Evolutionary conservation across 2,888 invertebrate genomes (phyloP), one percentile per base, ranked within the genome.

Genomic region (Eulithis prunata): DNA sequence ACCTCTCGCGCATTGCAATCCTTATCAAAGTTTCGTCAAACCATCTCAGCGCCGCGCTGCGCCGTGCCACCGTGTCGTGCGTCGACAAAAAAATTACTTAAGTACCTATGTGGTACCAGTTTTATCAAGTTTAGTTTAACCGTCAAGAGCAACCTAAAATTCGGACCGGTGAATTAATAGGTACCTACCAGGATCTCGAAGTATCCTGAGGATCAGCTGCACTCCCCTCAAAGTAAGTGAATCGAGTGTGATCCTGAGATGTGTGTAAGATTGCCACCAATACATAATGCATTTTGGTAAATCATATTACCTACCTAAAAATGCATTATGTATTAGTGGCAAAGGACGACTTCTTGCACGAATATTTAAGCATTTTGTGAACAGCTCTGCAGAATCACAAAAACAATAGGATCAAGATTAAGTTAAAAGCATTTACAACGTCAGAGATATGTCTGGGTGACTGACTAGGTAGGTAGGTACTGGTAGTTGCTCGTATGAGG

Each of bases 181-280:
- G 21, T 21, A 21, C 21, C 21, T 21, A n/a, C 21, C 45, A 59
- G 58, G 51, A 46, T 59, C 56, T 38, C 32, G 10, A 11, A 49
- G 12, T 45, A 51, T 57, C 38, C 57, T 60, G 55, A 79, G 75
- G 75, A 77, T 72, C 71, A 71, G 75, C 70, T 78, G 80, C 80
- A 82, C 83, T 85, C 83, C 79, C 83, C 84, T 87, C 91, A 91
- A 91, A 90, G 91, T 90, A 88, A 58, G 70, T 73, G 71, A 79
- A 80, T 76, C 61, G 75, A 78, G 77, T 80, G 76, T 76, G 77
- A 78, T 75, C 65, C 21, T 21, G 21, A 21, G 21, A 21, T 21
- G 21, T 21, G 21, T 21, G 21, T 80, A 75, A 71, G 76, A 77
- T 79, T 79, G 77, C 21, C 21, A 21, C 21, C 21, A 21, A 21